Conservation (phyloP, 2,888 invertebrate genomes). For the Pyrrhia umbra region DNA sequence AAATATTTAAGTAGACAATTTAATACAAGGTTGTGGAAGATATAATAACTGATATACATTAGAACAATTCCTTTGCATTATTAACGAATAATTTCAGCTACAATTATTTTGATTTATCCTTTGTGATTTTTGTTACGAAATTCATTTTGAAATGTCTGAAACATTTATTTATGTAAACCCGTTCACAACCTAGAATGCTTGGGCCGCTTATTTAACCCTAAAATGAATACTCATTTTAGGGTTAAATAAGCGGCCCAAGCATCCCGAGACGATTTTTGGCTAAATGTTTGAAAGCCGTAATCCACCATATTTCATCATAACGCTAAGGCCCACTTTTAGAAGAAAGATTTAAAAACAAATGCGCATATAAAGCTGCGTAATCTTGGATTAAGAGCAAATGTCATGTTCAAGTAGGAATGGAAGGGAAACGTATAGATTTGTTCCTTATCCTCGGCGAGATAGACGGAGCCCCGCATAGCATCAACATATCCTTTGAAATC, state of each 20-base stretch:
- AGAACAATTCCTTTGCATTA: constrained; percentile 20
- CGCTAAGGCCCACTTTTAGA: constrained; percentile 41
- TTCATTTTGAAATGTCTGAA: constrained; percentile 5
- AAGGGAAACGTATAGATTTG: constrained; percentile 39
- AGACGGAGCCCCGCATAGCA: constrained; percentile 46
- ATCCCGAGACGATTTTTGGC: constrained; percentile 30
- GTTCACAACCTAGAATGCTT: constrained; percentile 23
- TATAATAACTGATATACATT: constrained; percentile 32
- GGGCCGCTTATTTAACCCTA: constrained; percentile 32
- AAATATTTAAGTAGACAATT: constrained; percentile 56
- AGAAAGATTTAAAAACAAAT: constrained; percentile 52
- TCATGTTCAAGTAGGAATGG: constrained; percentile 34
- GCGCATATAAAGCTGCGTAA: constrained; percentile 26
- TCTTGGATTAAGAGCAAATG: constrained; percentile 50
- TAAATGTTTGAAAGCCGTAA: constrained; percentile 41
- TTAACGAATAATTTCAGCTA: constrained; percentile 9
- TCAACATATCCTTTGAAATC: constrained; percentile 50
- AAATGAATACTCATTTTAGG: constrained; percentile 40
- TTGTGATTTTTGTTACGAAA: constrained; percentile 14
- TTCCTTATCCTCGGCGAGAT: constrained; percentile 45
- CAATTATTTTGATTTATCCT: constrained; percentile 16
- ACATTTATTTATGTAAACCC: constrained; percentile 18
- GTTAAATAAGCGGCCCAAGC: no score
- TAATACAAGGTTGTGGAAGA: constrained; percentile 31
- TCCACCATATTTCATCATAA: constrained; percentile 47